These are phyloP conservation scores for Ptyas mucosa DNA, from an alignment of 2,113 vertebrate species.

Conservation along the genomic window DNA sequence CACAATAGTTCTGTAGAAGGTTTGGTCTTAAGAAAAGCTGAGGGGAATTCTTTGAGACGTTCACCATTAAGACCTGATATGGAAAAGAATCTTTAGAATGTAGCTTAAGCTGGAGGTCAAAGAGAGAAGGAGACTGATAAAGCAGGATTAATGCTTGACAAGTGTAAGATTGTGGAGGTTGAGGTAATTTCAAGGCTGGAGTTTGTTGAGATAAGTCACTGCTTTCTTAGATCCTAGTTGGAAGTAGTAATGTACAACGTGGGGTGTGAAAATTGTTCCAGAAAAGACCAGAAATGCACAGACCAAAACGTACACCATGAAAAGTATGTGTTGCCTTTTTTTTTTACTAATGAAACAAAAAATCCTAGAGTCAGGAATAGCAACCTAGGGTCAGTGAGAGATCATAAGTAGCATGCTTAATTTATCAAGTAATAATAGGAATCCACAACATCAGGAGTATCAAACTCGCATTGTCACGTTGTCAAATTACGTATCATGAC, in stretches of 20 bases:
- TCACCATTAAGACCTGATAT: slow-evolving; percentile 3
- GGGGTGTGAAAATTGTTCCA: background rate
- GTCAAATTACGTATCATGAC: no score
- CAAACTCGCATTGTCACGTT: no score
- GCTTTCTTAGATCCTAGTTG: background rate
- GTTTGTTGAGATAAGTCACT: slow-evolving; percentile 11
- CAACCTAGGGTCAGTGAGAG: background rate
- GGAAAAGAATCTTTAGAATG: slow-evolving; percentile 4
- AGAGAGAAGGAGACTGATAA: background rate
- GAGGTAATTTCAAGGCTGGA: slow-evolving; percentile 13
- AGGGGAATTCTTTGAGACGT: background rate
- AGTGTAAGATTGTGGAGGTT: slow-evolving; percentile 4
- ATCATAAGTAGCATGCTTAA: background rate
- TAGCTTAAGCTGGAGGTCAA: background rate
- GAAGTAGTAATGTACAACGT: background rate
- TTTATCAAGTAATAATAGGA: background rate
- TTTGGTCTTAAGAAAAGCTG: slow-evolving; percentile 4
- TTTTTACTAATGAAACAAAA: background rate
- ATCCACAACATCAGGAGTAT: background rate
- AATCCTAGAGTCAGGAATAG: background rate
- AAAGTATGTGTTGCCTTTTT: background rate
- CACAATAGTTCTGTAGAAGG: background rate
- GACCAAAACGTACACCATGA: background rate
- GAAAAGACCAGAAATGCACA: background rate
- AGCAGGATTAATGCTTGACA: background rate